phyloP scores from a whole-genome alignment of 2,113 vertebrate species.

The Pagrus major region DNA sequence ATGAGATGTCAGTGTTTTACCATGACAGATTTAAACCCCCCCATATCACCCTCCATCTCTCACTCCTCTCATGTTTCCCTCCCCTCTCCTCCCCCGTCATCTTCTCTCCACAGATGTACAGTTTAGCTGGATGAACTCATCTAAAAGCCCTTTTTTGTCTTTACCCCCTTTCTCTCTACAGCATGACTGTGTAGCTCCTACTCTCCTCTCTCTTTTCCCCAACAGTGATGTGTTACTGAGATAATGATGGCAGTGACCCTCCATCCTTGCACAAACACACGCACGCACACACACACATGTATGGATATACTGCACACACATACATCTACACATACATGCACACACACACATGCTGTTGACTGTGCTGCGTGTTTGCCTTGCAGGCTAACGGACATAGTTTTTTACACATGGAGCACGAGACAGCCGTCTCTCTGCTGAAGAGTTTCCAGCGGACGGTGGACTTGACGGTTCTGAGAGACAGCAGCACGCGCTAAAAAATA shows the following conservation, averaged over 20 bases:
- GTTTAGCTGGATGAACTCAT: constrained; percentile 80
- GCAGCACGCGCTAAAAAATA: constrained; percentile 91
- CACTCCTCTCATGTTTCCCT: constrained; percentile 51
- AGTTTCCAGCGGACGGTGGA: constrained; percentile 99
- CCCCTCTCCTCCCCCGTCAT: constrained; percentile 49
- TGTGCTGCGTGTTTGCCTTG: constrained; percentile 85
- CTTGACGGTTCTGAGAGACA: constrained; percentile 99
- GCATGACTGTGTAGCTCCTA: constrained; percentile 85
- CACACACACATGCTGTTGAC: constrained; percentile 80
- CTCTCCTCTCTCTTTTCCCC: constrained; percentile 82
- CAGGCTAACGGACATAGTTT: constrained; percentile 99
- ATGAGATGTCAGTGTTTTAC: constrained; percentile 17
- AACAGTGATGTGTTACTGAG: constrained; percentile 85
- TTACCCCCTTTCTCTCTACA: constrained; percentile 81
- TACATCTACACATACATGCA: constrained; percentile 57
- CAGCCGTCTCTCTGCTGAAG: constrained; percentile 98
- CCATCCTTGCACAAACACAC: constrained; percentile 68
- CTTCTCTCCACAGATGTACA: constrained; percentile 83
- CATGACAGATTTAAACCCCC: background rate
- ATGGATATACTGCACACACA: constrained; percentile 62
- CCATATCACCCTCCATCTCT: constrained; percentile 20
- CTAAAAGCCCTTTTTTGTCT: constrained; percentile 84
- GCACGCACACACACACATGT: constrained; percentile 51
- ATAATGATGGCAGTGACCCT: constrained; percentile 84
- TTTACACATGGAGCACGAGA: constrained; percentile 99